phyloP scores from a whole-genome alignment of 2,888 invertebrate species.

The Eristalis pertinax region DNA sequence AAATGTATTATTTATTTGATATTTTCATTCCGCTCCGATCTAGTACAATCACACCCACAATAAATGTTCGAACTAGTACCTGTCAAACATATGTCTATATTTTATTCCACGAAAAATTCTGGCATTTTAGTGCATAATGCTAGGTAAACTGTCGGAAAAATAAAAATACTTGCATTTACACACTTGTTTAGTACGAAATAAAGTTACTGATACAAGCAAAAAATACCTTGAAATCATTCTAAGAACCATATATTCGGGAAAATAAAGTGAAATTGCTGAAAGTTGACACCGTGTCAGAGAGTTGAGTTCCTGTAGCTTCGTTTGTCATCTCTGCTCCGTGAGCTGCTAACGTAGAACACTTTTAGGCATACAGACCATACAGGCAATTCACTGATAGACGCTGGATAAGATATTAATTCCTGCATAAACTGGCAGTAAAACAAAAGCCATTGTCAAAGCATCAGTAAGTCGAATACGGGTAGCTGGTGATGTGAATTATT shows the following conservation, averaged over 20 bases:
- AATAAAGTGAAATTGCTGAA: not conserved
- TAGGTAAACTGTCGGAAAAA: conserved; percentile 49
- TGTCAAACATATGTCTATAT: conserved; percentile 3
- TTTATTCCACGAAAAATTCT: conserved; percentile 22
- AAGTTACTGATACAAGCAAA: not conserved
- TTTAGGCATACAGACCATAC: conserved; percentile 51
- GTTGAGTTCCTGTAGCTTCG: not conserved
- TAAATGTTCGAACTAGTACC: not conserved
- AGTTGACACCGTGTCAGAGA: conserved; percentile 53
- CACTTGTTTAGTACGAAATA: conserved; percentile 7
- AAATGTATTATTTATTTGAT: not conserved
- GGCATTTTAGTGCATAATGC: conserved; percentile 62
- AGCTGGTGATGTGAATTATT: not conserved
- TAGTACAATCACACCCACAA: not conserved
- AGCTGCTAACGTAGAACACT: conserved; percentile 53
- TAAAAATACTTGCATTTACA: conserved; percentile 19
- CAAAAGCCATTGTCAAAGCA: not conserved
- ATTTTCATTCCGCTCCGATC: not conserved
- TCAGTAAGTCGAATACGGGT: not conserved
- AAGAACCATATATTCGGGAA: not conserved
- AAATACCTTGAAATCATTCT: not conserved
- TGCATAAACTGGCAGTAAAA: not conserved
- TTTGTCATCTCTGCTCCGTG: not conserved
- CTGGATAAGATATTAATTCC: not conserved
- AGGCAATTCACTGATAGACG: not conserved